Evolutionary conservation across 2,113 vertebrate genomes (phyloP).

Genomic region (Mustelus asterias): DNA sequence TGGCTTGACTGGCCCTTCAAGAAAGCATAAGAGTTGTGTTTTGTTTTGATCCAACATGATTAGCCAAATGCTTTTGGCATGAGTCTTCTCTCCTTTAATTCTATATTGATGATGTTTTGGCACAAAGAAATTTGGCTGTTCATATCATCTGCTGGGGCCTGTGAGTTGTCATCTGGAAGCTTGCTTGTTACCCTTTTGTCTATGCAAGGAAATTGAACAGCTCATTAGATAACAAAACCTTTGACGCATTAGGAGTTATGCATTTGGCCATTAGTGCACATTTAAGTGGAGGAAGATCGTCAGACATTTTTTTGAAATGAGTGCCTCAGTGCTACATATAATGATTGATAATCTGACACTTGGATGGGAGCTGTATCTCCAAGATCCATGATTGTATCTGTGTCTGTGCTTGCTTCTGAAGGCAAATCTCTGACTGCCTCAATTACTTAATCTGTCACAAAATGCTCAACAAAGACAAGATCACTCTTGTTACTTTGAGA

Average conservation of each 20-base stretch:
- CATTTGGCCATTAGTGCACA: not conserved
- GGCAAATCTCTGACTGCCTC: not conserved
- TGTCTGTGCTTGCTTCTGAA: not conserved
- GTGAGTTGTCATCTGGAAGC: too few species aligned
- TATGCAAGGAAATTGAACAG: not conserved
- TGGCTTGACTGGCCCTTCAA: not conserved
- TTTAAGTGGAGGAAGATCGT: not conserved
- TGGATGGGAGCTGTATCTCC: not conserved
- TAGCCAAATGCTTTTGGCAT: not conserved
- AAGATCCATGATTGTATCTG: not conserved
- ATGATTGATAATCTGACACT: not conserved
- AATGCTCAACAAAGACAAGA: not conserved
- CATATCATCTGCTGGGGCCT: not conserved
- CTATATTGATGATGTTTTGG: not conserved
- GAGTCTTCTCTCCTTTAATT: not conserved
- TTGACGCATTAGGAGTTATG: not conserved
- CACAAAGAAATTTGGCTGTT: not conserved
- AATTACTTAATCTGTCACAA: not conserved
- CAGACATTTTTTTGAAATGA: not conserved
- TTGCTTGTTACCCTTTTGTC: not conserved
- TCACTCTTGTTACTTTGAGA: not conserved
- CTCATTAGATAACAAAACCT: not conserved
- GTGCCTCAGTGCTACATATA: not conserved
- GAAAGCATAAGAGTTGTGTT: not conserved
- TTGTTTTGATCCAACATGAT: not conserved